Evolutionary conservation across 2,797 vertebrate genomes (phyloP).

Genomic region (Dromococcyx pavoninus): DNA sequence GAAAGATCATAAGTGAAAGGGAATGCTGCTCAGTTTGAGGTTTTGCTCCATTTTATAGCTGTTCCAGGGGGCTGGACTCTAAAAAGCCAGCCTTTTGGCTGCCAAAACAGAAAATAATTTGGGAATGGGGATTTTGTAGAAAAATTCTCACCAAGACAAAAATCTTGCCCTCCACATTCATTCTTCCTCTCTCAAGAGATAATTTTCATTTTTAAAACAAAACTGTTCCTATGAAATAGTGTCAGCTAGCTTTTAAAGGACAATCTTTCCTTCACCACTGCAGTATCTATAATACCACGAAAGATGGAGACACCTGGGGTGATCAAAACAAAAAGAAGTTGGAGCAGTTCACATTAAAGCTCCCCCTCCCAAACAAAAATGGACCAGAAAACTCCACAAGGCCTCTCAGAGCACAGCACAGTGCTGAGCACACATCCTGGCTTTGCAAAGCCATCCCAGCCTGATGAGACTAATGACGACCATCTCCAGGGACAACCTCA

Average conservation of each 20-base stretch:
- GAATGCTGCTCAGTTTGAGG: neutral
- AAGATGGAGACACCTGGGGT: neutral
- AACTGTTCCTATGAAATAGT: neutral
- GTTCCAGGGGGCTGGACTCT: neutral
- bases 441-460: neutral
- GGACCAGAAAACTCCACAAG: neutral
- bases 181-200: neutral
- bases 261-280: neutral
- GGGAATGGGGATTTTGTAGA: neutral
- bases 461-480: rapidly evolving
- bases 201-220: neutral
- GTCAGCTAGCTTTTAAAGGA: neutral
- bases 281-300: neutral
- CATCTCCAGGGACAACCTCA: neutral
- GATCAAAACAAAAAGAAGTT: neutral
- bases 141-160: neutral
- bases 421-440: neutral
- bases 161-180: neutral
- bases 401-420: neutral
- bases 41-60: neutral
- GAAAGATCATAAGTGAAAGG: neutral
- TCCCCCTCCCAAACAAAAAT: neutral
- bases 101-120: neutral
- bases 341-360: neutral
- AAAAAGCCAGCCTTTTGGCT: neutral